These are phyloP conservation scores for Stomatorhinus ivindoensis DNA, from an alignment of 2,113 vertebrate genomes.

Conservation along the genomic window DNA sequence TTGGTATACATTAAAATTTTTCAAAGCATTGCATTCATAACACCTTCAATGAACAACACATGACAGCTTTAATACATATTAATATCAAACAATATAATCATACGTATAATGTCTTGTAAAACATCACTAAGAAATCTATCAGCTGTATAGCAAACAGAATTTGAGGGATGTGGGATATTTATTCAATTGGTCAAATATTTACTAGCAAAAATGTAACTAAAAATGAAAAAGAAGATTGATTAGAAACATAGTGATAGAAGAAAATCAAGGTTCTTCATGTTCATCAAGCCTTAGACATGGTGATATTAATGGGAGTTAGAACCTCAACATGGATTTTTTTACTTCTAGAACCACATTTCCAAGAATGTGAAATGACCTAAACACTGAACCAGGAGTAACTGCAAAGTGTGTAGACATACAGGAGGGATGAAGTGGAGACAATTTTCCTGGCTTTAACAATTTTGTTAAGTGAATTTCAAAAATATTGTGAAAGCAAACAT, in stretches of 20 bases:
- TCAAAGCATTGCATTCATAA: not conserved
- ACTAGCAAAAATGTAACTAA: not conserved
- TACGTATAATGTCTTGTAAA: not conserved
- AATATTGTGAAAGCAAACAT: slow-evolving; percentile 35
- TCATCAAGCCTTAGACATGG: not conserved
- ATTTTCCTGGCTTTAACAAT: slow-evolving; percentile 23
- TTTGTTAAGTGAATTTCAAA: slow-evolving; percentile 47
- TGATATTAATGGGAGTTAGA: not conserved
- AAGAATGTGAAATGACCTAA: not conserved
- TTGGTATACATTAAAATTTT: not conserved
- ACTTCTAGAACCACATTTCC: not conserved
- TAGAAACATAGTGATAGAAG: not conserved
- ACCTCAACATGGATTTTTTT: not conserved
- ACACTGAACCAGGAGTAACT: not conserved
- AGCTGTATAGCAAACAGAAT: not conserved
- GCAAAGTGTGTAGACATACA: not conserved
- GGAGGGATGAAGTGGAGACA: not conserved
- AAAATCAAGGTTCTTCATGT: not conserved
- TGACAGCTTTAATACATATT: not conserved
- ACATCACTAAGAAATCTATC: not conserved
- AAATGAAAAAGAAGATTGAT: not conserved
- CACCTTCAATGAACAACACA: not conserved
- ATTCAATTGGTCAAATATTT: not conserved
- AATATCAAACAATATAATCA: not conserved
- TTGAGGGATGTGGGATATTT: not conserved